phyloP scores from a whole-genome alignment of 2,113 vertebrate species.

The Neodontobutis hainanensis region DNA sequence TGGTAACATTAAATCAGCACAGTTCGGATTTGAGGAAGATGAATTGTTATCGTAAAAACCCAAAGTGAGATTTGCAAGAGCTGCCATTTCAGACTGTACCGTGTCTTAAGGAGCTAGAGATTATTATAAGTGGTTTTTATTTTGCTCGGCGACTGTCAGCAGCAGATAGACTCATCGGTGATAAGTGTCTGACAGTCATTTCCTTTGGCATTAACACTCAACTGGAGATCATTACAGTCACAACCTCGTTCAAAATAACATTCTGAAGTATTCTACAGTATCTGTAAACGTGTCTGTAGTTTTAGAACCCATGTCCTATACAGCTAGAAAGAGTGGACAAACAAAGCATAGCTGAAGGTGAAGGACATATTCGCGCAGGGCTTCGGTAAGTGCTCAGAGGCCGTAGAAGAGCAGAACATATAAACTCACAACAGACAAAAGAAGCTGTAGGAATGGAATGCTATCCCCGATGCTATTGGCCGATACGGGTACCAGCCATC shows the following conservation, averaged over 20 bases:
- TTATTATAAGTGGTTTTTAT: constrained; percentile 3
- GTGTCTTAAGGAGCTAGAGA: not conserved
- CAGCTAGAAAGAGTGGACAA: no score
- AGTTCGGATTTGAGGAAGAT: not conserved
- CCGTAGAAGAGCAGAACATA: no score
- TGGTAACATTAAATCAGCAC: not conserved
- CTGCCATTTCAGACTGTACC: not conserved
- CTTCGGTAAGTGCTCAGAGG: no score
- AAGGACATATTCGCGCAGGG: no score
- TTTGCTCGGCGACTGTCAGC: not conserved
- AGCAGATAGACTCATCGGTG: not conserved
- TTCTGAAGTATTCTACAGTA: not conserved
- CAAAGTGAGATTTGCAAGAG: not conserved
- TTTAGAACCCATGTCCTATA: no score
- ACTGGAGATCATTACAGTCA: not conserved
- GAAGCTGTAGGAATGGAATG: no score
- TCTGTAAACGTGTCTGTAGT: no score
- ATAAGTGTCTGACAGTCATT: constrained; percentile 1
- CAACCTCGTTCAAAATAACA: not conserved
- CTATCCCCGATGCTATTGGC: no score
- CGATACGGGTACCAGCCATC: no score
- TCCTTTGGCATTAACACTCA: not conserved
- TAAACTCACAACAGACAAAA: no score
- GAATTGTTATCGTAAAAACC: not conserved
- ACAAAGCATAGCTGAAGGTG: no score